phyloP scores from a whole-genome alignment of 2,113 vertebrate genomes.

The Phaethon lepturus region DNA sequence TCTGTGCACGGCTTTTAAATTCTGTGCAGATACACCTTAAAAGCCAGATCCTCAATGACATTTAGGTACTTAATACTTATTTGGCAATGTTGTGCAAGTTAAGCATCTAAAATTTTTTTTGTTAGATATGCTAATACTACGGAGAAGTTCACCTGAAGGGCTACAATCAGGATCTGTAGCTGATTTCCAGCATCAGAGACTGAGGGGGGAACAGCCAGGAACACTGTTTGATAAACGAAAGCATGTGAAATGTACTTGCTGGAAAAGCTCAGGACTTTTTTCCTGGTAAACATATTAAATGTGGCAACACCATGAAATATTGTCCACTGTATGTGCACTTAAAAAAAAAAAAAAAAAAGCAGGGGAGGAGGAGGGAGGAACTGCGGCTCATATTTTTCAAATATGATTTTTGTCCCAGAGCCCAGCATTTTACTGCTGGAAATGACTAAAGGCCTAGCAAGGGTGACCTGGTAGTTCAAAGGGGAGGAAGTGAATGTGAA shows the following conservation, averaged over 20 bases:
- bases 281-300: background rate
- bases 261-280: background rate
- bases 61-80: background rate
- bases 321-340: background rate
- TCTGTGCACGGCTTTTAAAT: background rate
- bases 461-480: background rate
- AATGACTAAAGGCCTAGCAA: background rate
- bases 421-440: background rate
- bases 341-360: background rate
- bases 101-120: background rate
- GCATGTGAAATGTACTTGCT: background rate
- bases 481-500: background rate
- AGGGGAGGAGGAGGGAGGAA: fast-evolving
- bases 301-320: background rate
- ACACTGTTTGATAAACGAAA: background rate
- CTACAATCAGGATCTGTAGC: background rate
- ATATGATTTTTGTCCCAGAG: background rate
- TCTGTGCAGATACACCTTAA: background rate
- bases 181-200: background rate
- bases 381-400: background rate
- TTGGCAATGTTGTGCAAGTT: background rate
- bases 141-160: background rate
- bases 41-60: background rate
- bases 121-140: background rate
- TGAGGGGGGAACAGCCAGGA: background rate